These are phyloP conservation scores for Nymphalis io DNA, from an alignment of 1,140 invertebrate species.

Conservation along the genomic window DNA sequence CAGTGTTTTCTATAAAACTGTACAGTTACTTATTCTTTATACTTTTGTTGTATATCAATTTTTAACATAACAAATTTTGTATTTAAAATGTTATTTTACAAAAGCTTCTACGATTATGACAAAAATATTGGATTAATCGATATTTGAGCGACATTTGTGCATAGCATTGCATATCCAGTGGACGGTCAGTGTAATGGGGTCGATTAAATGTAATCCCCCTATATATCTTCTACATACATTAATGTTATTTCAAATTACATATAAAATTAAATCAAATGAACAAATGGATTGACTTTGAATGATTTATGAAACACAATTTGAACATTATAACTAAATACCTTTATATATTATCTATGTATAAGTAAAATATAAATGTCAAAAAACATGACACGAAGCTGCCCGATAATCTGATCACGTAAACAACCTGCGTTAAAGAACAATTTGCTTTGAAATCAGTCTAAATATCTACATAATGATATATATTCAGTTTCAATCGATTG, in stretches of 20 bases:
- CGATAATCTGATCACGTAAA: background rate
- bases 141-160: background rate
- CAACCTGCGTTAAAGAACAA: background rate
- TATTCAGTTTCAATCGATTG: background rate
- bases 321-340: background rate
- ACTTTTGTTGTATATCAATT: no score
- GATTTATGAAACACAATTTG: no score
- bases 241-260: background rate
- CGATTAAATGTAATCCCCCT: conserved; percentile 7
- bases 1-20: no score
- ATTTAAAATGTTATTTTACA: no score
- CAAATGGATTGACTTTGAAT: background rate
- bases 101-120: no score
- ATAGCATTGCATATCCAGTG: conserved; percentile 1
- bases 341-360: background rate
- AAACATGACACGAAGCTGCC: background rate
- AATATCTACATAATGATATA: conserved; percentile 7
- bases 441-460: conserved; percentile 7
- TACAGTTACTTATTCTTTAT: no score
- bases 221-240: background rate
- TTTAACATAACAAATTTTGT: no score
- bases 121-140: background rate
- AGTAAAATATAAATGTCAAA: background rate
- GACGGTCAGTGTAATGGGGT: background rate
- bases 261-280: background rate